A percentile compares a stretch with the other conserved stretches of the same genome.
phyloP scores from a whole-genome alignment of 2,113 vertebrate species.

The Rhynchomys soricoides region DNA sequence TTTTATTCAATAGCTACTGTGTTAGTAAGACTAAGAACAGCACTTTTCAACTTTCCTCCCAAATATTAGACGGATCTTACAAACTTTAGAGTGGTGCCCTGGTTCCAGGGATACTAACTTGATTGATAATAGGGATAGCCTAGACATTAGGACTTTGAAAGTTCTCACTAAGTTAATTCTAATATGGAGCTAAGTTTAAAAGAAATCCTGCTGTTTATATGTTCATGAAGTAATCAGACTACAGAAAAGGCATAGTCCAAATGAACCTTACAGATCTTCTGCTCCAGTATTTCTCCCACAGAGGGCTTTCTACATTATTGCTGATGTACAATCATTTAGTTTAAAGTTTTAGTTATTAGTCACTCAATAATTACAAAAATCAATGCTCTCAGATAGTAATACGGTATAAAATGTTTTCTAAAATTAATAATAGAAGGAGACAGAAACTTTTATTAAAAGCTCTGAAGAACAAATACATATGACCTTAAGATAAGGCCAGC shows the following conservation, averaged over 20 bases:
- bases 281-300: background rate
- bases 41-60: background rate
- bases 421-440: conserved; percentile 40
- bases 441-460: conserved; percentile 29
- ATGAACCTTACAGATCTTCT: background rate
- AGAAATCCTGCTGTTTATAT: conserved; percentile 8
- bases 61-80: background rate
- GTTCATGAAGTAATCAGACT: conserved; percentile 6
- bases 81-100: conserved; percentile 23
- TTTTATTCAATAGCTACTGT: conserved; percentile 18
- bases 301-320: background rate
- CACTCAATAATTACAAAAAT: conserved; percentile 27
- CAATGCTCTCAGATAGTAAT: background rate
- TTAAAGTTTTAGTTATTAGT: background rate
- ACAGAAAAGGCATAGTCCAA: background rate
- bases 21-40: conserved; percentile 39
- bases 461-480: conserved; percentile 48
- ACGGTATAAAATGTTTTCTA: background rate
- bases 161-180: background rate
- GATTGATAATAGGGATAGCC: background rate
- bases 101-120: conserved; percentile 50
- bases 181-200: conserved; percentile 13
- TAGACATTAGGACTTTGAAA: conserved; percentile 17
- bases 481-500: background rate
- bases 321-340: background rate